Conservation (phyloP, 2,888 invertebrate species). For the Nomada goodeniana region DNA sequence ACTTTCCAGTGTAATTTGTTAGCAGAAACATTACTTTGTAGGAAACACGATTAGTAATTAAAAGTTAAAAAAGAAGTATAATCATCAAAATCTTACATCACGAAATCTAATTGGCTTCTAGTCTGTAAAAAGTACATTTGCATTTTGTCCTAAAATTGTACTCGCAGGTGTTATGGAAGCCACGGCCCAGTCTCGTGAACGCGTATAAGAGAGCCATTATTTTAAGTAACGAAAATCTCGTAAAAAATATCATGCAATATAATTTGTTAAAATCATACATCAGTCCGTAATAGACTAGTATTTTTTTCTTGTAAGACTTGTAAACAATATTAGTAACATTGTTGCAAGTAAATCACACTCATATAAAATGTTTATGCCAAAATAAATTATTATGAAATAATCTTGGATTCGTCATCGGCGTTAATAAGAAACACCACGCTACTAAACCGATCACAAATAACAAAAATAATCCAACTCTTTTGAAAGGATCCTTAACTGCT, state of each 20-base stretch:
- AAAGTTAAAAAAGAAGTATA: constrained; percentile 3
- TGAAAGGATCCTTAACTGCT: constrained; percentile 86
- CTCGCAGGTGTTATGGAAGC: not conserved
- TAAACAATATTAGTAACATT: constrained; percentile 31
- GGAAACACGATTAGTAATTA: constrained; percentile 11
- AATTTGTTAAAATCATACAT: constrained; percentile 29
- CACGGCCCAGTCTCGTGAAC: constrained; percentile 6
- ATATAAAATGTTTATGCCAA: constrained; percentile 83
- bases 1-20: constrained; percentile 1
- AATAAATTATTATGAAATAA: constrained; percentile 88
- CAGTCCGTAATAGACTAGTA: constrained; percentile 31
- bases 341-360: constrained; percentile 38
- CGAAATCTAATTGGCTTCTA: not conserved
- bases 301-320: constrained; percentile 34
- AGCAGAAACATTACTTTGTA: not conserved
- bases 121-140: constrained; percentile 1
- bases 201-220: constrained; percentile 1
- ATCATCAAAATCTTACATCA: not conserved
- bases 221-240: constrained; percentile 22
- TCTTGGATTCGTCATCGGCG: constrained; percentile 90
- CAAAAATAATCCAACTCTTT: constrained; percentile 87
- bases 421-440: constrained; percentile 91
- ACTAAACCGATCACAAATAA: constrained; percentile 91
- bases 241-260: constrained; percentile 52
- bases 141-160: constrained; percentile 6